Percentiles rank a stretch among this genome's conserved stretches.
phyloP scores from a whole-genome alignment of 2,113 vertebrate species.

The Petromus typicus region DNA sequence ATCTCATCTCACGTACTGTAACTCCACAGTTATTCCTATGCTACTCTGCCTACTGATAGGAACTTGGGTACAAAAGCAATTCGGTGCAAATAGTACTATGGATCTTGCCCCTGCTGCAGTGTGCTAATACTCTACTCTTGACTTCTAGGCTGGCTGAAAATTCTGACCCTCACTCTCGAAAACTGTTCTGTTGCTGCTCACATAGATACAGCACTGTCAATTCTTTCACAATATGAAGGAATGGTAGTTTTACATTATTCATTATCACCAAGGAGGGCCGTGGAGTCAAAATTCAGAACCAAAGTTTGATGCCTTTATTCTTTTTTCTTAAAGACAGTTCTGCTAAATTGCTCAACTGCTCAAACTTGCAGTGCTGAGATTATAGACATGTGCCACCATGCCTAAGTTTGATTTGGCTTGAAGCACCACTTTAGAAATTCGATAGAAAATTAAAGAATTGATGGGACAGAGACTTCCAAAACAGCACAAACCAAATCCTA shows the following conservation, averaged over 20 bases:
- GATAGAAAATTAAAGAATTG: neutral
- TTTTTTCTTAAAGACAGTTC: neutral
- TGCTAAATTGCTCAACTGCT: neutral
- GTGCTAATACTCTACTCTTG: neutral
- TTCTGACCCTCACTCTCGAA: neutral
- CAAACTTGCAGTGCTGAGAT: neutral
- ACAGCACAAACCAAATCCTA: conserved; percentile 13
- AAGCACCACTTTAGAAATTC: conserved; percentile 4
- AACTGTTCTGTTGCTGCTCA: neutral
- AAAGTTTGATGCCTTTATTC: neutral
- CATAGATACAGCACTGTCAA: neutral
- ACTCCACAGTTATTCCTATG: neutral
- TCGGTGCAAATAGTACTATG: neutral
- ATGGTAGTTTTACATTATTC: neutral
- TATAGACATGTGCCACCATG: neutral
- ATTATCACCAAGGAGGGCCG: neutral
- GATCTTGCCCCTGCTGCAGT: neutral
- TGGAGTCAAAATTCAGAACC: conserved; percentile 37
- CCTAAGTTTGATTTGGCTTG: neutral
- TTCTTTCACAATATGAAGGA: neutral
- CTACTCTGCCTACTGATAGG: neutral
- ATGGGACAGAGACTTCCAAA: neutral
- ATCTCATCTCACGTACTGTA: neutral
- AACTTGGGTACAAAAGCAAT: neutral
- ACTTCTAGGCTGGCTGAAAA: neutral